phyloP scores from a whole-genome alignment of 2,113 vertebrate species.

The Jacana jacana region DNA sequence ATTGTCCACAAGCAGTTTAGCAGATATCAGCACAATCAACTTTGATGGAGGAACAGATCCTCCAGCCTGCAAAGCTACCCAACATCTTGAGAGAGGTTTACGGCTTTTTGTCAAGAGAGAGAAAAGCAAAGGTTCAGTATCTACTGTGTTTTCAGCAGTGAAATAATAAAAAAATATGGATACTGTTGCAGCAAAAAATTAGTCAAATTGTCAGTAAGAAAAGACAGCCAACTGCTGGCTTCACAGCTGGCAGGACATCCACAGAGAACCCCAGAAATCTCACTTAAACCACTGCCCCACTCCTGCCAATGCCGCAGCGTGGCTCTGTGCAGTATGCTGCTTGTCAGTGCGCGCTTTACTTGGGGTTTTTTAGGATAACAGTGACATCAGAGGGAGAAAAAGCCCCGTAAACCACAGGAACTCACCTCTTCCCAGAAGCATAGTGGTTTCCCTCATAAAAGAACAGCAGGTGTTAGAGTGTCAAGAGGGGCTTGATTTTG shows the following conservation, averaged over 20 bases:
- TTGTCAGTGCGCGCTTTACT: background rate
- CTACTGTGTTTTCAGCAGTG: background rate
- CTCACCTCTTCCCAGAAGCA: background rate
- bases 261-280: background rate
- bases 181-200: background rate
- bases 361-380: background rate
- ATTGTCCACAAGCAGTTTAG: background rate
- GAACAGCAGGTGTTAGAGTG: constrained; percentile 35
- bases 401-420: background rate
- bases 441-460: constrained; percentile 21
- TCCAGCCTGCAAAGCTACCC: background rate
- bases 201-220: background rate
- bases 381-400: constrained; percentile 45
- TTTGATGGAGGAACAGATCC: background rate
- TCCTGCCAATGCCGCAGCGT: accelerated
- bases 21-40: background rate
- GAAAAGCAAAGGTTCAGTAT: background rate
- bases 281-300: accelerated
- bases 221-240: background rate
- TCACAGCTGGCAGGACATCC: background rate
- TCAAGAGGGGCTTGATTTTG: background rate
- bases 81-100: background rate
- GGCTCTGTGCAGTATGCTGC: background rate
- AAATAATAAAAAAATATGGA: background rate
- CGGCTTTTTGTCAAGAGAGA: background rate